These are phyloP conservation scores for Macrotis lagotis DNA, from an alignment of 2,113 vertebrate genomes.

Conservation along the genomic window DNA sequence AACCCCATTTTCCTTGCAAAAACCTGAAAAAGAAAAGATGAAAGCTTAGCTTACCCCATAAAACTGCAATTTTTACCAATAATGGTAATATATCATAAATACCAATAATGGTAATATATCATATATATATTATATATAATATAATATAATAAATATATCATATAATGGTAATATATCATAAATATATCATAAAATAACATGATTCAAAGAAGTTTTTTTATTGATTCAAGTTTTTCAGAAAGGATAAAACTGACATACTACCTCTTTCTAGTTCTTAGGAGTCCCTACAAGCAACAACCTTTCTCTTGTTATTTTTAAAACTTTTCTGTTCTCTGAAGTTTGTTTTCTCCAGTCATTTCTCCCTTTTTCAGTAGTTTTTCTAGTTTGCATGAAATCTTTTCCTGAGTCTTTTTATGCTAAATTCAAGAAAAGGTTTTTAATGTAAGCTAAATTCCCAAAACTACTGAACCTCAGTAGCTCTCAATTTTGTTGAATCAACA, in stretches of 20 bases:
- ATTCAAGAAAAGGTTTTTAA: neutral
- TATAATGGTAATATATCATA: too few relatives aligned
- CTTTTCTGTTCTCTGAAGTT: neutral
- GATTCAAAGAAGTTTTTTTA: neutral
- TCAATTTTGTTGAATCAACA: too few relatives aligned
- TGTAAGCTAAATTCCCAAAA: neutral
- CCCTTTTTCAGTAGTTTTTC: neutral
- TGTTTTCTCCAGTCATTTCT: neutral
- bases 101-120: neutral
- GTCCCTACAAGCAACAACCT: neutral
- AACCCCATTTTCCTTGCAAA: too few relatives aligned
- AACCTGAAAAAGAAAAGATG: too few relatives aligned
- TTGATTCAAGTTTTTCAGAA: neutral
- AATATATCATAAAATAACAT: neutral
- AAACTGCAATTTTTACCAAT: conserved; percentile 2
- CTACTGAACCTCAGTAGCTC: too few relatives aligned
- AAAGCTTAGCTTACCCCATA: neutral
- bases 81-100: neutral
- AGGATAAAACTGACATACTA: neutral
- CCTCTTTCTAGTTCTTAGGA: neutral
- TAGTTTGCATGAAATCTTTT: neutral
- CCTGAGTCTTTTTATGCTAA: neutral
- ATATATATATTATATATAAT: too few relatives aligned
- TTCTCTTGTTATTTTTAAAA: neutral
- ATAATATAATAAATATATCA: too few relatives aligned